A percentile compares a stretch with the other conserved stretches of the same genome.
phyloP scores from a whole-genome alignment of 2,797 vertebrate species.

The Iguana delicatissima region DNA sequence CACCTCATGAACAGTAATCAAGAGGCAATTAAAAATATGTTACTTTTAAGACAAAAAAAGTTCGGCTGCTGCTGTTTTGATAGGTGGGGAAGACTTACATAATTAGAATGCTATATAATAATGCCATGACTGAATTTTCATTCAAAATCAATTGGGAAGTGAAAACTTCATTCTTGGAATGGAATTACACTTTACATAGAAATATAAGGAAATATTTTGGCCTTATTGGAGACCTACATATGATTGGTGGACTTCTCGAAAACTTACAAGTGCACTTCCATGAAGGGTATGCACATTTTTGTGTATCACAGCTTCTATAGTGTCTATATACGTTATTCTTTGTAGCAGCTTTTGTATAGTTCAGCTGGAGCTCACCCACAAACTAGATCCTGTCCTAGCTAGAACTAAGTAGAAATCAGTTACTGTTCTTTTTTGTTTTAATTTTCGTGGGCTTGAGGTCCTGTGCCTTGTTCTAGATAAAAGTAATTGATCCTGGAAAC shows the following conservation, averaged over 20 bases:
- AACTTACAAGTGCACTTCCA: slow-evolving; percentile 20
- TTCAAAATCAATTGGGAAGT: slow-evolving; percentile 28
- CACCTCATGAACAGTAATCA: not conserved
- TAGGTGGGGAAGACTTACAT: not conserved
- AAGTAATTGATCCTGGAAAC: too few relatives aligned
- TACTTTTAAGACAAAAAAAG: slow-evolving; percentile 16
- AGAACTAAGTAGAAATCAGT: too few relatives aligned
- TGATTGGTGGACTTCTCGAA: slow-evolving; percentile 6
- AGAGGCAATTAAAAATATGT: not conserved
- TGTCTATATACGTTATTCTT: not conserved
- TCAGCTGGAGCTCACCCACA: not conserved
- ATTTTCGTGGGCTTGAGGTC: too few relatives aligned
- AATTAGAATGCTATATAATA: slow-evolving; percentile 6
- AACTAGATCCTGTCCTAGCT: too few relatives aligned
- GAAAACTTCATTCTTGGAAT: slow-evolving; percentile 10
- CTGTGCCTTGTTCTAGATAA: too few relatives aligned
- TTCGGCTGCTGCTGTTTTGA: slow-evolving; percentile 51
- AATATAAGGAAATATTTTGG: slow-evolving; percentile 22
- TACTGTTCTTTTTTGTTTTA: not conserved
- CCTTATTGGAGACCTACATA: not conserved
- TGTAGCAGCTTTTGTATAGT: not conserved
- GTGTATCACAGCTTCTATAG: not conserved
- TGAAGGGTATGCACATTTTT: not conserved
- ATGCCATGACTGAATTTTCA: slow-evolving; percentile 35
- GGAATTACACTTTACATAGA: slow-evolving; percentile 9